Base-by-base conservation (phyloP, 2,113 vertebrate genomes). In the Cyanoramphus novaezelandiae region DNA sequence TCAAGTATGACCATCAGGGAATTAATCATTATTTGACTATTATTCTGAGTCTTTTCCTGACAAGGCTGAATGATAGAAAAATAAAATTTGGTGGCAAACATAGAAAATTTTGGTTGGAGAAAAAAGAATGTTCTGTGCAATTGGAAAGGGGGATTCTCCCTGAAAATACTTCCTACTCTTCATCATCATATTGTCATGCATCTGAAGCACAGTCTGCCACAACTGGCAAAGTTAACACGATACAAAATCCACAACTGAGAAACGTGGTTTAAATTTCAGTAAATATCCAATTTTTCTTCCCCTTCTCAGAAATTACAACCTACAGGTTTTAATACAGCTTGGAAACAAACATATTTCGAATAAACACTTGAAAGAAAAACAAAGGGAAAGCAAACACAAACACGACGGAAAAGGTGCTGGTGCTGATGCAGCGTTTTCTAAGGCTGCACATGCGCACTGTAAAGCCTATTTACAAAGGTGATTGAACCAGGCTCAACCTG, bases 21-120 rank as follows among this genome's bases (percentile, higher is more conserved):
- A 90, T 68, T 68, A 70, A 68, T 33, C 50, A 67, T 84, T 84
- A 86, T 70, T 90, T 81, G 44, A 50, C 63, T 67, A 46, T 75
- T 81, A 60, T 88, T 65, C 23, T 0, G 5, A 74, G 23, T 37
- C 25, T 11, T 72, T 23, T 82, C 62, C 69, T 59, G 28, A 84
- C 43, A 65, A 88, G 25, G 31, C 18, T 82, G 24, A 84, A 78
- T 17, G 5, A 83, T 2, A 71, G 18, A 64, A 86, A 94, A 94
- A 52, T 49, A 71, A 92, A 91, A 92, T 76, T 52, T 52, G 6
- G 13, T 92, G 59, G 24, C 37, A 72, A 23, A 7, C 31, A 24
- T 0, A 41, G 27, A 81, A 77, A 77, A 83, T 41, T 63, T 92
- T 50, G 33, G 17, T 63, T 1, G 0, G 17, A 27, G 9, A 23